Evolutionary conservation across 2,797 vertebrate species (phyloP).

Genomic region (Rhadinocentrus ornatus): DNA sequence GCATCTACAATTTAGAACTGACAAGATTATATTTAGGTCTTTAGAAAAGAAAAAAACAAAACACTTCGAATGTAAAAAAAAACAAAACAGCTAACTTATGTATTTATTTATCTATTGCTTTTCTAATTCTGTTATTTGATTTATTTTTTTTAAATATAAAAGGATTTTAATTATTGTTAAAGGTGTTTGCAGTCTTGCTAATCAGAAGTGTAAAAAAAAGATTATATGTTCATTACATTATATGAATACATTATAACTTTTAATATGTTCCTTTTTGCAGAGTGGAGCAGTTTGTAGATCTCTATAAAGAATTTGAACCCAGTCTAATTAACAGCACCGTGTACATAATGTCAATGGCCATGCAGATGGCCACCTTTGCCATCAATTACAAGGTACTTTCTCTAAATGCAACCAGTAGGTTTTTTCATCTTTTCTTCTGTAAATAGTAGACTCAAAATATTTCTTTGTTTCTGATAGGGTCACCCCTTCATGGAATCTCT

Average conservation of each 20-base stretch:
- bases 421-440: not conserved
- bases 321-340: constrained; percentile 98
- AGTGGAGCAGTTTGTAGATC: constrained; percentile 90
- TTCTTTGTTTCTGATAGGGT: constrained; percentile 79
- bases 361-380: constrained; percentile 99
- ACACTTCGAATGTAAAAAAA: too few relatives aligned
- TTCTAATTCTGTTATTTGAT: not conserved
- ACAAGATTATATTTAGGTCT: too few relatives aligned
- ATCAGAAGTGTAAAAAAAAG: not conserved
- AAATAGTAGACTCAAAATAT: constrained; percentile 16
- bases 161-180: not conserved
- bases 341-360: constrained; percentile 99
- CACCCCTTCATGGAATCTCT: constrained; percentile 98
- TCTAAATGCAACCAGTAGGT: not conserved
- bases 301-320: constrained; percentile 97
- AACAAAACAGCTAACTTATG: not conserved
- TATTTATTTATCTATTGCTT: not conserved
- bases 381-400: constrained; percentile 96
- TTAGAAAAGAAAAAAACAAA: too few relatives aligned
- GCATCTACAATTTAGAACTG: too few relatives aligned
- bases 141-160: not conserved
- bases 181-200: not conserved
- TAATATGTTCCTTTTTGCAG: constrained; percentile 69
- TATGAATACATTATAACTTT: constrained; percentile 12
- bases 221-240: not conserved